Evolutionary conservation across 1,140 invertebrate species (phyloP), one percentile per base, ranked within the genome.

Genomic region (Lasaia peninsularis): DNA sequence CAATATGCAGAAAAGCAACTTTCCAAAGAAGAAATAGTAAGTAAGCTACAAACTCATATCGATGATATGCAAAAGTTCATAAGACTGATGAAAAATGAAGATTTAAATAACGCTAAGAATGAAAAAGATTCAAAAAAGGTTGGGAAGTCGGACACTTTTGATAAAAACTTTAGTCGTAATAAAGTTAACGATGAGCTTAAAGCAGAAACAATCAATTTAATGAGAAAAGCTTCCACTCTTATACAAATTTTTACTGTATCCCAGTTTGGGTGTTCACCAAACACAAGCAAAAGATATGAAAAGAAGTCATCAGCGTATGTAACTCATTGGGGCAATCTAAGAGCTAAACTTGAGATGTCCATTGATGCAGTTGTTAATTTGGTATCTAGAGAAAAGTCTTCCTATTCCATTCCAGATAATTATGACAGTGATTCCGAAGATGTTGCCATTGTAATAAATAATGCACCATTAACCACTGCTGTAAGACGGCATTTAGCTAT

Each of bases 31-130:
- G 86, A 89, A 74, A 86, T 89, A 14, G 97, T 99, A 3, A 92
- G 91, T 32, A 98, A 99, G 85, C 89, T 99, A 8, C 98, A 99
- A 89, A 97, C 97, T 8, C 98, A 99, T 87, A 97, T 99, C 50
- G 93, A 94, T 48, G 98, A 99, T 89, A 92, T 99, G 79, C 98
- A 99, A 85, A 92, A 97, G 60, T 99, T 99, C 82, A 99, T 99
- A 73, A 93, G 96, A 71, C 98, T 99, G 76, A 91, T 99, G 56
- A 98, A 99, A 92, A 95, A 94, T 52, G 95, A 96, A 78, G 91
- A 92, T 92, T 92, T 67, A 90, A 95, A 69, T 91, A 92, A 80
- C 91, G 95, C 71, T 33, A 60, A 62, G 6, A 71, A 75, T 57
- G 35, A 63, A 37, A 56, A 93, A 93, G 86, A 91, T 91, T 68